These are phyloP conservation scores for Tarsius wallacei DNA, from an alignment of 2,797 vertebrate genomes.

Conservation along the genomic window DNA sequence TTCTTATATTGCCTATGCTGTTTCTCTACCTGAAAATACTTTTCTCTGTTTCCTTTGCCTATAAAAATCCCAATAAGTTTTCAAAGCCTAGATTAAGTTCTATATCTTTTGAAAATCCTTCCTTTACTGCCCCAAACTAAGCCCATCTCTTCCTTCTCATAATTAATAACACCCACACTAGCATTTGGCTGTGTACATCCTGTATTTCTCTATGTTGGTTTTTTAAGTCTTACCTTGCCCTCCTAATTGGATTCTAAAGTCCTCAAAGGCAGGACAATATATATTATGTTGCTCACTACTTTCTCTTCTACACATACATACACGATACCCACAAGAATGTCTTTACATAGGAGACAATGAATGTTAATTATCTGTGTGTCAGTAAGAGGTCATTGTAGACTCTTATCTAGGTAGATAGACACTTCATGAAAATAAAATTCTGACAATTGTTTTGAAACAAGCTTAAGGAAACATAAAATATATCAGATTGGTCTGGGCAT, in stretches of 20 bases:
- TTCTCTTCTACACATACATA: not conserved
- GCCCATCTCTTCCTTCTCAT: not conserved
- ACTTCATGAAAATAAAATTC: constrained; percentile 3
- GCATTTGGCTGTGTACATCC: not conserved
- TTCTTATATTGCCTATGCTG: not conserved
- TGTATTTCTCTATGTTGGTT: not conserved
- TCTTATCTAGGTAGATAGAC: not conserved
- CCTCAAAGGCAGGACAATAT: not conserved
- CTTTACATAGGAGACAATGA: constrained; percentile 37
- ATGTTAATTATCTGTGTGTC: not conserved
- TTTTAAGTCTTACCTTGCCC: constrained; percentile 53
- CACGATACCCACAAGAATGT: not conserved
- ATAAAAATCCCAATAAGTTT: constrained; percentile 36
- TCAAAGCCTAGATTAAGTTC: constrained; percentile 28
- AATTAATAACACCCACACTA: not conserved
- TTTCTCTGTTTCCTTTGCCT: constrained; percentile 59
- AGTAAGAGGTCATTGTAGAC: constrained; percentile 24
- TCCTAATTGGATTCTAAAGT: not conserved
- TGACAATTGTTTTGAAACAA: constrained; percentile 61
- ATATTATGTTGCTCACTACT: not conserved
- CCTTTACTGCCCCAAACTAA: constrained; percentile 14
- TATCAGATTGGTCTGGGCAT: not conserved
- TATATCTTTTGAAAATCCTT: constrained; percentile 46
- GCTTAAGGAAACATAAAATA: constrained; percentile 45
- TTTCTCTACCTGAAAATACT: constrained; percentile 14